Evolutionary conservation across 2,888 invertebrate genomes (phyloP), one percentile per base, ranked within the genome.

Genomic region (Tetropium fuscum): DNA sequence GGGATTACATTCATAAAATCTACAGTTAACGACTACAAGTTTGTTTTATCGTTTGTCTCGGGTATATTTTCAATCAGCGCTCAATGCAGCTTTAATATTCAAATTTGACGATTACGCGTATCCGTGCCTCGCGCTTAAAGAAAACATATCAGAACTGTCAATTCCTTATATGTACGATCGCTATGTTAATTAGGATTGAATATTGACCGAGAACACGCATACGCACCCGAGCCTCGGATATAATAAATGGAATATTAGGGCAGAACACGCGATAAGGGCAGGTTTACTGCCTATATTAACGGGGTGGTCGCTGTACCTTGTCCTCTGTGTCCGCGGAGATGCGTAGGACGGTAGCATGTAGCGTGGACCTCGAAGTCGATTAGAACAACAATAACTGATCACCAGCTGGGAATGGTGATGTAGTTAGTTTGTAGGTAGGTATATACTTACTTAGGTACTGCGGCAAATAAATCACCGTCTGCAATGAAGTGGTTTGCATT

Each of bases 121-220:
- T 63, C 36, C 48, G 15, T 15, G 15, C 13, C 34, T 34, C 11
- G 6, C 34, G 22, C n/a, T n/a, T n/a, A 38, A 34, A 48, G 54
- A 53, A 61, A 59, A 55, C 53, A 53, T 58, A 63, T 66, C 58
- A 47, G 61, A 55, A 43, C 59, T 67, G 67, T 63, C 64, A 63
- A 65, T 64, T 58, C 53, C 30, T 45, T 59, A 49, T 63, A 62
- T 61, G 63, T 61, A 58, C 57, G 60, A 62, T 58, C 58, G 51
- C 45, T 61, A 67, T 67, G 67, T 67, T 64, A 67, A 67, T 64
- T 63, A 64, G 58, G 53, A 38, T 53, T 34, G 58, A 58, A 67
- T 65, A 67, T 67, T 65, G 48, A 36, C 36, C 25, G 20, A n/a
- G 16, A 48, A 11, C 61, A 60, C 58, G 53, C 47, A 55, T 56